Evolutionary conservation across 1,140 invertebrate genomes (phyloP).

Genomic region (Diorhabda carinulata): DNA sequence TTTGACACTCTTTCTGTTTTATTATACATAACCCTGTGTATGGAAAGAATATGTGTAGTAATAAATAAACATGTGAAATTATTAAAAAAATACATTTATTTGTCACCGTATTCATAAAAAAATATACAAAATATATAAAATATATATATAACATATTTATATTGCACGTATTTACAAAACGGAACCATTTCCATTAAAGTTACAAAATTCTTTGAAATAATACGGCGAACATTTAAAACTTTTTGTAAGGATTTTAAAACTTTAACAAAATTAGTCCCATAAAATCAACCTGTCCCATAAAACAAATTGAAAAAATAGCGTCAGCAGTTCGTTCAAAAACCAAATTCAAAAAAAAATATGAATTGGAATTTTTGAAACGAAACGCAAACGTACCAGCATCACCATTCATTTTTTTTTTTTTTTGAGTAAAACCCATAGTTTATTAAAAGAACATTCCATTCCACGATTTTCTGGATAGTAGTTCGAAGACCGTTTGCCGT

Average conservation of each 20-base stretch:
- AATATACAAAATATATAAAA: slow-evolving; percentile 30
- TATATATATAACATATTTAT: slow-evolving; percentile 31
- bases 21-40: too few species aligned
- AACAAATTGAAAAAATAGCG: slow-evolving; percentile 22
- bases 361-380: slow-evolving; percentile 12
- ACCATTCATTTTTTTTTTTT: slow-evolving; percentile 14
- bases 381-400: slow-evolving; percentile 12
- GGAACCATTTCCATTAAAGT: slow-evolving; percentile 17
- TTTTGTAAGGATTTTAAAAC: slow-evolving; percentile 24
- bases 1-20: too few species aligned
- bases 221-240: slow-evolving; percentile 33
- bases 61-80: neutral
- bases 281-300: neutral
- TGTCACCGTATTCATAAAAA: slow-evolving; percentile 35
- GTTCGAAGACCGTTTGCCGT: neutral
- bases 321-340: slow-evolving; percentile 16
- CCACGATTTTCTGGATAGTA: neutral
- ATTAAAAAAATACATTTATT: slow-evolving; percentile 30
- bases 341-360: slow-evolving; percentile 18
- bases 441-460: neutral
- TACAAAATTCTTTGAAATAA: slow-evolving; percentile 25
- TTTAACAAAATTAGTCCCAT: slow-evolving; percentile 6
- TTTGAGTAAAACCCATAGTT: neutral
- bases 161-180: slow-evolving; percentile 35
- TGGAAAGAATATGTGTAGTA: too few species aligned